Evolutionary conservation across 2,797 vertebrate genomes (phyloP).

Genomic region (Sternotherus odoratus): DNA sequence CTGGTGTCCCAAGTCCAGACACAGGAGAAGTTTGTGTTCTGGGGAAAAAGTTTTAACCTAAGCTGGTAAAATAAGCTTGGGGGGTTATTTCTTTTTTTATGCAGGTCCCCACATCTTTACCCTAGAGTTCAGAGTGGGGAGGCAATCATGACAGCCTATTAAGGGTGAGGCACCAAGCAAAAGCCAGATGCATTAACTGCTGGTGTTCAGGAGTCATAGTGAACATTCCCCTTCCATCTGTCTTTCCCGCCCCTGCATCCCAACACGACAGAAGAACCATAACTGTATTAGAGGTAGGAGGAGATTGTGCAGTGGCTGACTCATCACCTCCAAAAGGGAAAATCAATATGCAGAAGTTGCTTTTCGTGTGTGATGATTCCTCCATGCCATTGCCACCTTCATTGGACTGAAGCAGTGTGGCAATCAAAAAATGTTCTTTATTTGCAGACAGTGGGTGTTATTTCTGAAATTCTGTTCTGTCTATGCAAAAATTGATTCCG

Average conservation of each 20-base stretch:
- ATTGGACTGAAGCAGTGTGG: not conserved
- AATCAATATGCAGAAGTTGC: not conserved
- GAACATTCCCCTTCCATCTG: not conserved
- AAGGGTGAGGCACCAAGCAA: constrained; percentile 33
- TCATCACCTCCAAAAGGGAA: not conserved
- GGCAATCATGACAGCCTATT: too few species aligned
- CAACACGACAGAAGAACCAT: not conserved
- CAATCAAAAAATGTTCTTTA: not conserved
- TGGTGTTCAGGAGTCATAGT: not conserved
- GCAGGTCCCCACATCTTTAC: too few species aligned
- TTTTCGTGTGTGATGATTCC: not conserved
- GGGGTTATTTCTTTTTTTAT: too few species aligned
- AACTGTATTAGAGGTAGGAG: not conserved
- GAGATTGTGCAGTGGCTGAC: not conserved
- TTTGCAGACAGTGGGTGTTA: not conserved
- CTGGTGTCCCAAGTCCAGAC: too few species aligned
- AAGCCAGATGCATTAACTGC: not conserved
- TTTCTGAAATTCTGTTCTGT: not conserved
- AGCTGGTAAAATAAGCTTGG: too few species aligned
- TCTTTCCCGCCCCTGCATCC: not conserved
- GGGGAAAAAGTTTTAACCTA: too few species aligned
- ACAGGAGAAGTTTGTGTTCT: too few species aligned
- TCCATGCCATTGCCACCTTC: not conserved
- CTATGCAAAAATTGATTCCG: not conserved
- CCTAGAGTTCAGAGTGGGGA: too few species aligned